Evolutionary conservation across 2,888 invertebrate species (phyloP), one percentile per base, ranked within the genome.

Genomic region (Hyposoter didymator): DNA sequence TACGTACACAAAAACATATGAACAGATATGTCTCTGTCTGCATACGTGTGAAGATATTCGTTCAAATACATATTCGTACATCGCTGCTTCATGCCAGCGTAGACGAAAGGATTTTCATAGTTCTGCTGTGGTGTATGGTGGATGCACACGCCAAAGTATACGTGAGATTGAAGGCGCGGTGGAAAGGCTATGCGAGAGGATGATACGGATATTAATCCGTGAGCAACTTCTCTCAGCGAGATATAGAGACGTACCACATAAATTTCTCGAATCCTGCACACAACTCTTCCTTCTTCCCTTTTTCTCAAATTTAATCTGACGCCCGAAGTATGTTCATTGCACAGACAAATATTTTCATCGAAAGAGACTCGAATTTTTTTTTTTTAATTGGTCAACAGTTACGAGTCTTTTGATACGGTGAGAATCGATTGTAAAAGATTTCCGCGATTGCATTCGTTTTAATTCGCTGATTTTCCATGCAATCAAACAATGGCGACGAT

Each of bases 141-240:
- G 19, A 87, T 79, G 83, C 78, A 75, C 81, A 81, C 76, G 67
- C 28, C 19, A 39, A 83, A 79, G 75, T 83, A 64, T 75, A 69
- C 72, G 70, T 73, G 49, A 59, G 66, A 84, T 84, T 80, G 73
- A 84, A 84, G 47, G 76, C 72, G 45, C 59, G 66, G n/a, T n/a
- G 72, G 64, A 70, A 47, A 84, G 81, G 66, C 47, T 52, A 55
- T 75, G 49, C 32, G 19, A 87, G 82, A 83, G 85, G 89, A 89
- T 90, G 89, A 91, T 90, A 88, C 89, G 90, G 89, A 90, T 91
- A 92, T 91, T 91, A 92, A 91, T 91, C 89, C 88, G 85, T 87
- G 88, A 90, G 90, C 89, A 88, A 89, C 88, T 90, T 88, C 84
- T 88, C 85, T 84, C 87, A 84, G 84, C 72, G 84, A 80, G 39